Evolutionary conservation across 1,140 invertebrate genomes (phyloP).

Genomic region (Charaxes varanes): DNA sequence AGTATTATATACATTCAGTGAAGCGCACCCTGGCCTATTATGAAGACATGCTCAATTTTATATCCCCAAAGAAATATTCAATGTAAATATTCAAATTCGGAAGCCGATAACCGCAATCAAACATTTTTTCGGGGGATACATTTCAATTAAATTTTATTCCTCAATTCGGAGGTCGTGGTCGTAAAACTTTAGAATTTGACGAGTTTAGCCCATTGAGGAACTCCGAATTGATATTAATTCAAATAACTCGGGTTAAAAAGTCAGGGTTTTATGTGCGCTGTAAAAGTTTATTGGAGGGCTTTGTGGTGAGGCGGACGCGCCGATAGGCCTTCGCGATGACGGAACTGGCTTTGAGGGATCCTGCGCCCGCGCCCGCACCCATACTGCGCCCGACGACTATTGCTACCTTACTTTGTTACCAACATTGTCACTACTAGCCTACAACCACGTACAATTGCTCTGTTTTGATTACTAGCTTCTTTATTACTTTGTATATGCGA

Average conservation of each 20-base stretch:
- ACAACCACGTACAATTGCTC: no score
- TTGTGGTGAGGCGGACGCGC: slow-evolving; percentile 66
- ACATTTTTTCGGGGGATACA: slow-evolving; percentile 61
- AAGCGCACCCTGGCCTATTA: slow-evolving; percentile 5
- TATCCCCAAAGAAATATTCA: slow-evolving; percentile 34
- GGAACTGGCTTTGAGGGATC: slow-evolving; percentile 43
- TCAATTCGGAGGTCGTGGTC: slow-evolving; percentile 63
- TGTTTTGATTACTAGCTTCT: no score
- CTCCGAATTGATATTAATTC: slow-evolving; percentile 74
- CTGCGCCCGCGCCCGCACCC: slow-evolving; percentile 11
- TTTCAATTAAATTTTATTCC: slow-evolving; percentile 74
- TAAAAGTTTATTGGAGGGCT: slow-evolving; percentile 71
- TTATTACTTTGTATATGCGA: no score
- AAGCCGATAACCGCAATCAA: slow-evolving; percentile 70
- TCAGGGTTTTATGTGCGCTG: slow-evolving; percentile 71
- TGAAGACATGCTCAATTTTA: slow-evolving; percentile 14
- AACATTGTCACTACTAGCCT: no score
- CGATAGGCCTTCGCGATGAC: slow-evolving; percentile 56
- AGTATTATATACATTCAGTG: slow-evolving; percentile 2
- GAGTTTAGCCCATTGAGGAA: slow-evolving; percentile 72
- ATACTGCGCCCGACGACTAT: no score
- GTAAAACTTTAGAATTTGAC: slow-evolving; percentile 72
- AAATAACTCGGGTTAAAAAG: slow-evolving; percentile 73
- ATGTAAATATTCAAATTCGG: slow-evolving; percentile 72
- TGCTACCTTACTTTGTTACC: no score